Percentiles rank a stretch among this genome's conserved stretches.
Evolutionary conservation across 2,797 vertebrate species (phyloP).

Genomic region (Sciaenops ocellatus): DNA sequence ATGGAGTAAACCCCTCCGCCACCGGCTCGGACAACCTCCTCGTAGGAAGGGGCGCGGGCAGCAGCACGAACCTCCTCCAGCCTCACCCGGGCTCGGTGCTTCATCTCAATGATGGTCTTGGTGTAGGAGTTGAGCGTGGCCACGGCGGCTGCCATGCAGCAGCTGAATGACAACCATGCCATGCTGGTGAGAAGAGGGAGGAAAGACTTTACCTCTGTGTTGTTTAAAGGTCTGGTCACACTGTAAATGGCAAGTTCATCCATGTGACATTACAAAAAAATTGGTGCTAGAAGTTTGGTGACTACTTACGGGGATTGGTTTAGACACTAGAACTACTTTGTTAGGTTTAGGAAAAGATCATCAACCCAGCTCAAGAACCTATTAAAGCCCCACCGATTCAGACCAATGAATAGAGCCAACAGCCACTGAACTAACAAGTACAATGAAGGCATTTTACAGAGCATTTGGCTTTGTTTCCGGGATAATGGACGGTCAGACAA

Average conservation of each 20-base stretch:
- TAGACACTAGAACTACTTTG: no score
- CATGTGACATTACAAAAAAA: not conserved
- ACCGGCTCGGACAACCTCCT: constrained; percentile 76
- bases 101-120: constrained; percentile 96
- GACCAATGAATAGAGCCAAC: no score
- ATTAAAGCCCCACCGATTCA: no score
- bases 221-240: not conserved
- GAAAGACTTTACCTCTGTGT: not conserved
- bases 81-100: constrained; percentile 91
- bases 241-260: not conserved
- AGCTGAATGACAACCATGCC: constrained; percentile 97
- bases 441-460: no score
- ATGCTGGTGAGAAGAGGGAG: constrained; percentile 80
- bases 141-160: constrained; percentile 97
- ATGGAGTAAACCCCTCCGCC: constrained; percentile 80
- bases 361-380: no score
- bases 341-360: no score
- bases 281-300: not conserved
- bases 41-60: constrained; percentile 80
- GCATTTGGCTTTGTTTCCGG: no score
- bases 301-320: no score
- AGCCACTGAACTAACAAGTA: no score
- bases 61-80: constrained; percentile 89
- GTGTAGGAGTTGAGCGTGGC: constrained; percentile 98
- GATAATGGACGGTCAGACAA: no score